Percentiles rank a stretch among this genome's conserved stretches.
These are phyloP conservation scores for Syngnathus scovelli DNA, from an alignment of 2,113 vertebrate genomes.

Conservation along the genomic window DNA sequence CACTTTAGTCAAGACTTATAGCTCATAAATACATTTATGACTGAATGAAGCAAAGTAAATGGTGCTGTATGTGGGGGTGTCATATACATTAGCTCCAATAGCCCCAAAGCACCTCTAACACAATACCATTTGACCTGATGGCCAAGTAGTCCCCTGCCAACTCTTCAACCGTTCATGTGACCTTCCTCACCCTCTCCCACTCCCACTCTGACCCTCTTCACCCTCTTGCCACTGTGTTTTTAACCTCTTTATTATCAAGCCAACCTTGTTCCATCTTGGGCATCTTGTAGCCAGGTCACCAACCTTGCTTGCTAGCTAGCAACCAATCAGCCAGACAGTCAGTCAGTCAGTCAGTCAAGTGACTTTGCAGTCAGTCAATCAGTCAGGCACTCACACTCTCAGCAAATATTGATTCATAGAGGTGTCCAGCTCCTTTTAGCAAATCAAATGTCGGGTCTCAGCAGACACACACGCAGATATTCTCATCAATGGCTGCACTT, in stretches of 20 bases:
- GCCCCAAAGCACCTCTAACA: slow-evolving; percentile 43
- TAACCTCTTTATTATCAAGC: slow-evolving; percentile 59
- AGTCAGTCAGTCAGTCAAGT: slow-evolving; percentile 46
- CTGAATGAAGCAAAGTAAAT: neutral
- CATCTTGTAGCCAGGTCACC: slow-evolving; percentile 20
- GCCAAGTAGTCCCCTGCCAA: slow-evolving; percentile 27
- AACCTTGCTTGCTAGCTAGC: slow-evolving; percentile 11
- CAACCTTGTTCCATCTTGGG: slow-evolving; percentile 33
- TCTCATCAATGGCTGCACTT: slow-evolving; percentile 38
- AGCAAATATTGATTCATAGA: slow-evolving; percentile 99
- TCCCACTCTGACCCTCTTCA: slow-evolving; percentile 1
- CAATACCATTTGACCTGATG: slow-evolving; percentile 37
- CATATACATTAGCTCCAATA: slow-evolving; percentile 30
- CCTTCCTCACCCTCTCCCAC: neutral
- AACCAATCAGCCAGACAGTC: slow-evolving; percentile 39
- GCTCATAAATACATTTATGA: neutral
- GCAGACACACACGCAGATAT: slow-evolving; percentile 66
- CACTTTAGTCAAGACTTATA: no score
- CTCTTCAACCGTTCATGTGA: slow-evolving; percentile 19
- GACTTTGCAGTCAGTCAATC: slow-evolving; percentile 44
- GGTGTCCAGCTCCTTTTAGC: slow-evolving; percentile 98
- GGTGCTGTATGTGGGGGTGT: slow-evolving; percentile 12
- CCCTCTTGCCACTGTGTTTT: slow-evolving; percentile 48
- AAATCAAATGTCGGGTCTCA: slow-evolving; percentile 98
- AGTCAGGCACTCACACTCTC: slow-evolving; percentile 79